Conservation (phyloP, 2,113 vertebrate genomes). For the Collichthys lucidus region DNA sequence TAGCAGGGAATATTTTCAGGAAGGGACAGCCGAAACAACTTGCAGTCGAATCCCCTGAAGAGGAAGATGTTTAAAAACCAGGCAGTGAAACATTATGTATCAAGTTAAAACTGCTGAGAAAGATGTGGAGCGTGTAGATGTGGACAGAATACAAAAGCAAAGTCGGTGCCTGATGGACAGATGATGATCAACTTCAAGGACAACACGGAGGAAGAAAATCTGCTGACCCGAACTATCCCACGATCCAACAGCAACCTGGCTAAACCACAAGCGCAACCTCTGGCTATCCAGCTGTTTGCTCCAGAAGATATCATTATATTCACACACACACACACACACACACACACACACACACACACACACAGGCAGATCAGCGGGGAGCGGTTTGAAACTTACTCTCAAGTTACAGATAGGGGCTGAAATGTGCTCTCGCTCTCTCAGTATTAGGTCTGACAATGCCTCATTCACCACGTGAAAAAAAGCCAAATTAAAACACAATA, state of each 20-base stretch:
- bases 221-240: slow-evolving; percentile 74
- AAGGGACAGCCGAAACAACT: slow-evolving; percentile 50
- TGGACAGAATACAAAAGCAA: background rate
- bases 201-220: slow-evolving; percentile 46
- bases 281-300: slow-evolving; percentile 74
- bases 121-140: background rate
- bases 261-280: slow-evolving; percentile 74
- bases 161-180: slow-evolving; percentile 26
- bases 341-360: no score
- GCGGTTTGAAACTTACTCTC: slow-evolving; percentile 29
- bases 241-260: slow-evolving; percentile 75
- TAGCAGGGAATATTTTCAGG: slow-evolving; percentile 68
- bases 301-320: slow-evolving; percentile 40
- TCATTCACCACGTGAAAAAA: background rate
- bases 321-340: slow-evolving; percentile 33
- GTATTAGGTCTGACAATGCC: background rate
- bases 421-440: background rate
- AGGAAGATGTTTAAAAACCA: slow-evolving; percentile 4
- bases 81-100: background rate
- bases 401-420: slow-evolving; percentile 31
- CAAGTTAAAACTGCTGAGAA: background rate
- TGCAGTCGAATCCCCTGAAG: slow-evolving; percentile 21
- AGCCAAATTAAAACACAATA: background rate
- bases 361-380: slow-evolving; percentile 36
- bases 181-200: slow-evolving; percentile 26